Evolutionary conservation across 2,888 invertebrate genomes (phyloP).

Genomic region (Hypsopygia costalis): DNA sequence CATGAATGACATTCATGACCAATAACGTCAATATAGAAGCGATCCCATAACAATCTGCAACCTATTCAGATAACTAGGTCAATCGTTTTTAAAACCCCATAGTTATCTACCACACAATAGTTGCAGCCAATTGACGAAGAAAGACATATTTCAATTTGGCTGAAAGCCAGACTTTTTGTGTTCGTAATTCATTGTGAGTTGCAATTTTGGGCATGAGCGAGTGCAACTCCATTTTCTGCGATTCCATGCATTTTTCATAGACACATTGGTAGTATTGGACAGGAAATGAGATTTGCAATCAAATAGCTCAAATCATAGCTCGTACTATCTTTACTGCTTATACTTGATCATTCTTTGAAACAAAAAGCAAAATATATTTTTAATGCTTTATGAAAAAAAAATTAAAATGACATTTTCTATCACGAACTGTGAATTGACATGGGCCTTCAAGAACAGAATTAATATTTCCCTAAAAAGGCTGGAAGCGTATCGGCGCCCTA

Average conservation of each 20-base stretch:
- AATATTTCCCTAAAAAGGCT: too few species aligned
- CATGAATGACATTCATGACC: constrained; percentile 17
- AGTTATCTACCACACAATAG: constrained; percentile 42
- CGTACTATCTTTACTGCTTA: too few species aligned
- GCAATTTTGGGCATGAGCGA: constrained; percentile 31
- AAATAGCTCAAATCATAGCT: too few species aligned
- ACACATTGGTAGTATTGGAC: too few species aligned
- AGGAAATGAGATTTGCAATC: constrained; percentile 9
- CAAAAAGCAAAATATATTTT: too few species aligned
- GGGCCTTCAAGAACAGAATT: too few species aligned
- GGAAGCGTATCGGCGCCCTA: too few species aligned
- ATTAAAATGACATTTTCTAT: too few species aligned
- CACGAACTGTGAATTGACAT: too few species aligned
- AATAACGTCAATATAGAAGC: constrained; percentile 39
- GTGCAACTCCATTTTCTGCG: constrained; percentile 13
- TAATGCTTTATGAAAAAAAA: too few species aligned
- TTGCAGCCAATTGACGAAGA: constrained; percentile 49
- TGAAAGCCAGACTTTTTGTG: constrained; percentile 52
- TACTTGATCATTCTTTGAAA: too few species aligned
- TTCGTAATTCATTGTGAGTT: constrained; percentile 46
- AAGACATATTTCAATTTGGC: constrained; percentile 67
- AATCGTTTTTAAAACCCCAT: constrained; percentile 50
- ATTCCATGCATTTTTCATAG: neutral
- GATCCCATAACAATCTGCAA: constrained; percentile 43
- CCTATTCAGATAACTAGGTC: constrained; percentile 59